Conservation (phyloP, 2,113 vertebrate genomes). For the Pelvicachromis taeniatus region DNA sequence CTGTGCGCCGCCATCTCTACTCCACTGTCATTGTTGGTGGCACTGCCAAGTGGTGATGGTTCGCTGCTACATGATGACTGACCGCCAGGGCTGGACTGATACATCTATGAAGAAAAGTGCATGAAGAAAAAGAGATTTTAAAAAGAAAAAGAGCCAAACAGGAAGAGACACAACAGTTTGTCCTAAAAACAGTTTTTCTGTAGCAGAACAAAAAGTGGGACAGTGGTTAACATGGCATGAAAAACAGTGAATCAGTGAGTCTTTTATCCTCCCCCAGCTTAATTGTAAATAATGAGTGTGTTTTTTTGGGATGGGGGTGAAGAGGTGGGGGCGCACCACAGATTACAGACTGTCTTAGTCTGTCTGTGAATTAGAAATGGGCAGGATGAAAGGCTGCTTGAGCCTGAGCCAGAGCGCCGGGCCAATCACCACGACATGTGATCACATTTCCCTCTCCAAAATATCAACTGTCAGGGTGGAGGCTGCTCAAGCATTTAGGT, state of each 20-base stretch:
- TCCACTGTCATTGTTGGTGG: conserved; percentile 92
- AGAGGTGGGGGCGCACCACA: conserved; percentile 29
- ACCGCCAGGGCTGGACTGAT: conserved; percentile 98
- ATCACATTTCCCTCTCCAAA: not conserved
- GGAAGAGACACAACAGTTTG: not conserved
- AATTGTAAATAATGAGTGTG: conserved; percentile 70
- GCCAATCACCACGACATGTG: conserved; percentile 10
- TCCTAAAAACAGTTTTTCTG: conserved; percentile 8
- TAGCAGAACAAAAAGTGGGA: conserved; percentile 13
- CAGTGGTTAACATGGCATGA: conserved; percentile 12
- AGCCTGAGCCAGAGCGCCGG: conserved; percentile 2
- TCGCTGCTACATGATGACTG: conserved; percentile 96
- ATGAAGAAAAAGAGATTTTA: not conserved
- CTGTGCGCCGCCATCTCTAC: conserved; percentile 65
- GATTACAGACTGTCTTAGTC: conserved; percentile 57
- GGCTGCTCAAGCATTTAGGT: not conserved
- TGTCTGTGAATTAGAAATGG: conserved; percentile 62
- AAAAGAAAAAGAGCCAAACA: not conserved
- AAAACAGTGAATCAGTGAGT: not conserved
- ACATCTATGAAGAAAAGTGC: conserved; percentile 75
- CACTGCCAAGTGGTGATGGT: conserved; percentile 88
- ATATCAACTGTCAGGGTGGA: not conserved
- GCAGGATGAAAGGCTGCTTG: conserved; percentile 45
- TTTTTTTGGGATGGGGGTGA: not conserved
- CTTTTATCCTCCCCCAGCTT: conserved; percentile 44